phyloP scores from a whole-genome alignment of 2,888 invertebrate genomes.

The Epinotia brunnichana region DNA sequence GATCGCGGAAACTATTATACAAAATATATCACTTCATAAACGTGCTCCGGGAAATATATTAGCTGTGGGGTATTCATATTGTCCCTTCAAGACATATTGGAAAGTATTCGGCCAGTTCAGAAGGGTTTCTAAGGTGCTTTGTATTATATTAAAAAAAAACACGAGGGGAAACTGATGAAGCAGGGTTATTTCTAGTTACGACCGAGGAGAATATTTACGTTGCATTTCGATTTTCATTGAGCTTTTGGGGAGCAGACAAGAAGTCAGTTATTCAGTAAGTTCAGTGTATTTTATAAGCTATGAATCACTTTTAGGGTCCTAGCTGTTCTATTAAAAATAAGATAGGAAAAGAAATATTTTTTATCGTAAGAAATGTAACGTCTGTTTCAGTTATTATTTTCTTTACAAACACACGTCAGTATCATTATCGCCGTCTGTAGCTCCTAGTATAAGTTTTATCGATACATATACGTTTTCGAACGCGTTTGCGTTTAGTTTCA shows the following conservation, averaged over 20 bases:
- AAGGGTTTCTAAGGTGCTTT: background rate
- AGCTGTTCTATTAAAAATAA: too few species aligned
- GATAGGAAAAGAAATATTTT: too few species aligned
- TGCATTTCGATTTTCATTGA: background rate
- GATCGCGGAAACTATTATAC: conserved; percentile 41
- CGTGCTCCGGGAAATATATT: conserved; percentile 34
- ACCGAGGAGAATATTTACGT: background rate
- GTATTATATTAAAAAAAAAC: background rate
- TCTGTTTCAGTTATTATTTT: background rate
- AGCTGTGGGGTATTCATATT: conserved; percentile 38
- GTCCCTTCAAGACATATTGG: conserved; percentile 36
- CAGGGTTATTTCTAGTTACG: background rate
- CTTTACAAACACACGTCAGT: background rate
- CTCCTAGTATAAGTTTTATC: too few species aligned
- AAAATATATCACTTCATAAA: conserved; percentile 43
- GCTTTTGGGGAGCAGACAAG: background rate
- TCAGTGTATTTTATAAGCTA: background rate
- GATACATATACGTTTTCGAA: too few species aligned
- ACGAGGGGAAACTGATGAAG: background rate
- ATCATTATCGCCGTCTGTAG: background rate
- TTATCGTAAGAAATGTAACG: too few species aligned
- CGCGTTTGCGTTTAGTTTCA: too few species aligned
- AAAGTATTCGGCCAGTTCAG: background rate
- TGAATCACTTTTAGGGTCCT: too few species aligned
- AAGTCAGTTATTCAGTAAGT: background rate